Conservation (phyloP, 92 coral and sea anemone species). For the Parazoanthus darwini region DNA sequence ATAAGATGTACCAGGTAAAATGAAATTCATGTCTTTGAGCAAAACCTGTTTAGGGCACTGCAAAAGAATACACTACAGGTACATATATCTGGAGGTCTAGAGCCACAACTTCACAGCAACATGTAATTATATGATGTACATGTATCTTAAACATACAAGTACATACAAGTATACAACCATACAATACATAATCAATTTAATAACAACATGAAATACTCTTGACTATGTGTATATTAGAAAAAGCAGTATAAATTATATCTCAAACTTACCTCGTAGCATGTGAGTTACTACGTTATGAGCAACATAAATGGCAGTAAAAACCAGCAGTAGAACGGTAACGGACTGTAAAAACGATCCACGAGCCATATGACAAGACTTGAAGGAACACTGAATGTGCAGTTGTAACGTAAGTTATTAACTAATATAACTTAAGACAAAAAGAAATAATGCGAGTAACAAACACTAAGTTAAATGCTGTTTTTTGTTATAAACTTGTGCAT, state of each 20-base stretch:
- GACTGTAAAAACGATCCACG: conserved; percentile 41
- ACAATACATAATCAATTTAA: too few species aligned
- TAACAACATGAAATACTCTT: too few species aligned
- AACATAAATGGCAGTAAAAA: conserved; percentile 51
- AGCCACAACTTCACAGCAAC: too few species aligned
- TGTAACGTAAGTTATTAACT: not conserved
- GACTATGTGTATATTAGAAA: too few species aligned
- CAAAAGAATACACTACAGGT: too few species aligned
- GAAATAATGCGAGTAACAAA: not conserved
- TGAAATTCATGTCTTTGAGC: too few species aligned
- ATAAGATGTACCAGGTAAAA: too few species aligned
- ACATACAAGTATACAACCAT: too few species aligned
- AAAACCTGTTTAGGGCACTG: not conserved
- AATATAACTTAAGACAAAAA: not conserved
- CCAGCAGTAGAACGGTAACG: conserved; percentile 46
- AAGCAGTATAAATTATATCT: not conserved
- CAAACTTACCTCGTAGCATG: conserved; percentile 53
- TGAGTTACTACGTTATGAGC: conserved; percentile 56
- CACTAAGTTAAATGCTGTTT: not conserved
- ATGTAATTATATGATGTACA: too few species aligned
- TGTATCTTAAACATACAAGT: too few species aligned
- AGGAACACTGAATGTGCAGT: not conserved
- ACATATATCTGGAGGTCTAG: not conserved
- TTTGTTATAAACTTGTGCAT: not conserved
- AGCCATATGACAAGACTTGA: conserved; percentile 6